These are phyloP conservation scores for Ictidomys tridecemlineatus DNA, from an alignment of 2,113 vertebrate genomes.

Conservation along the genomic window DNA sequence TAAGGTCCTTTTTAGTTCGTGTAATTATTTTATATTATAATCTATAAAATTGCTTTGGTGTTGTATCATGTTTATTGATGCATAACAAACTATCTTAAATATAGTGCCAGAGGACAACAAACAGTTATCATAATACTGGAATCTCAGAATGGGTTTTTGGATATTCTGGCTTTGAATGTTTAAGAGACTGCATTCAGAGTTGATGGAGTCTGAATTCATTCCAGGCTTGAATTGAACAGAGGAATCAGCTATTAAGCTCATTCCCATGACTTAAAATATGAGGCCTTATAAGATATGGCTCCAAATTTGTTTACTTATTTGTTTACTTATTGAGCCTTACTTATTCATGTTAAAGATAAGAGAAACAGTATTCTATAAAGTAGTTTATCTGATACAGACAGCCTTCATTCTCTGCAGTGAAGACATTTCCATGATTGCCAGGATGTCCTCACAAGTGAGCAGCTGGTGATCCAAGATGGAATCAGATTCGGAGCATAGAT, in stretches of 20 bases:
- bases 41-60: fast-evolving
- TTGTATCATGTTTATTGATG: not conserved
- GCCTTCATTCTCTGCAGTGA: not conserved
- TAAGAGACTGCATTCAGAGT: not conserved
- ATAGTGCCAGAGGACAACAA: not conserved
- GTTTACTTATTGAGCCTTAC: no score
- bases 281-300: not conserved
- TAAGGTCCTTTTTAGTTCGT: not conserved
- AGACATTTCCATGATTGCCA: not conserved
- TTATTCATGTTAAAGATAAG: no score
- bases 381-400: not conserved
- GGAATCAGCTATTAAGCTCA: not conserved
- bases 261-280: not conserved
- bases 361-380: no score
- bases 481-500: no score
- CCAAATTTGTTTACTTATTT: no score
- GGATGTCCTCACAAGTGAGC: not conserved
- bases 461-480: not conserved
- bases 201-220: not conserved
- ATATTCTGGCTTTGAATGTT: not conserved
- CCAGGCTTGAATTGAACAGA: not conserved
- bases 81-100: not conserved
- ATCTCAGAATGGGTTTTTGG: not conserved
- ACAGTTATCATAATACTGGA: not conserved
- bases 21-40: not conserved